Conservation (phyloP, 2,113 vertebrate genomes). For the Synchiropus splendidus region DNA sequence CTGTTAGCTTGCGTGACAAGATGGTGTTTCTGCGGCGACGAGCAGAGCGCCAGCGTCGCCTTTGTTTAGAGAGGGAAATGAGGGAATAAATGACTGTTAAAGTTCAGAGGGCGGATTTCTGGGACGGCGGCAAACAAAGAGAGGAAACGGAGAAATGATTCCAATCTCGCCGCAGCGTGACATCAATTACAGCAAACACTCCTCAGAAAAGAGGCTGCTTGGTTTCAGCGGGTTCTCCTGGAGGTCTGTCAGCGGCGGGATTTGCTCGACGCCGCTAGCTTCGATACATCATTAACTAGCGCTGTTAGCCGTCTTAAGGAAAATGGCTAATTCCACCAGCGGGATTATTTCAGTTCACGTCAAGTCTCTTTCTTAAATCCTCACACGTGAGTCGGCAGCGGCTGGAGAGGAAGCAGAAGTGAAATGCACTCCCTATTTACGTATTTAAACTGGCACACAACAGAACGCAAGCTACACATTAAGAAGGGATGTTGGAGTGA, state of each 20-base stretch:
- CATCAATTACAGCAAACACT: constrained; percentile 63
- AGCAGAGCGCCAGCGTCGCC: constrained; percentile 44
- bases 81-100: constrained; percentile 64
- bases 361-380: constrained; percentile 41
- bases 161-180: constrained; percentile 54
- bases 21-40: constrained; percentile 58
- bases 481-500: too few species aligned
- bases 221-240: constrained; percentile 37
- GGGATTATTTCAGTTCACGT: constrained; percentile 55
- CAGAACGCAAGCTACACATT: too few species aligned
- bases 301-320: constrained; percentile 42
- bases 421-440: too few species aligned
- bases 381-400: constrained; percentile 31
- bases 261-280: constrained; percentile 35
- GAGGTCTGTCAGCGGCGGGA: constrained; percentile 41
- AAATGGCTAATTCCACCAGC: constrained; percentile 38
- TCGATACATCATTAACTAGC: constrained; percentile 44
- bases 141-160: constrained; percentile 59
- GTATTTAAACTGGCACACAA: too few species aligned
- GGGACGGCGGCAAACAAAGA: constrained; percentile 64
- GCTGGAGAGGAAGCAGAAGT: not conserved
- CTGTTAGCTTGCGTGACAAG: constrained; percentile 91
- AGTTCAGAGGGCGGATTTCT: constrained; percentile 64
- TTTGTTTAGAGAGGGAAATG: constrained; percentile 66
- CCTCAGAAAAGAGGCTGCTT: constrained; percentile 46